These are phyloP conservation scores for Pseudocheirus occidentalis DNA, from an alignment of 2,797 vertebrate genomes.

Conservation along the genomic window DNA sequence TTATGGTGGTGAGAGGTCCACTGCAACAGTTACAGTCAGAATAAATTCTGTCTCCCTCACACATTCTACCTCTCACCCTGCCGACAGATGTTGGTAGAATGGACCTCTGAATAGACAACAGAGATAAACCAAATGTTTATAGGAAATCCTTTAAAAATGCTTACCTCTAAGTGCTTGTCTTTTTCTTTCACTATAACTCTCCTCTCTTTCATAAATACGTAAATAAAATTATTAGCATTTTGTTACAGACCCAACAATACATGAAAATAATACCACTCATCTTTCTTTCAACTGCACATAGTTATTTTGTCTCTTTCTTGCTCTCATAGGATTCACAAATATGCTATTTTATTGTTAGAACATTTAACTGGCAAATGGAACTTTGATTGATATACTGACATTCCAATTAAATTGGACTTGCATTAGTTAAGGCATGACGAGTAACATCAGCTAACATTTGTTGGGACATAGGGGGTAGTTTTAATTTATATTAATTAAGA, in stretches of 20 bases:
- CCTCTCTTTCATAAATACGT: not conserved
- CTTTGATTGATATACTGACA: slow-evolving; percentile 52
- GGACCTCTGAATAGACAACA: slow-evolving; percentile 49
- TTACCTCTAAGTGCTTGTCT: not conserved
- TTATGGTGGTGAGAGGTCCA: slow-evolving; percentile 63
- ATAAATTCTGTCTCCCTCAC: slow-evolving; percentile 65
- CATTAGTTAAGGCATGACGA: slow-evolving; percentile 43
- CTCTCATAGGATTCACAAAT: slow-evolving; percentile 51
- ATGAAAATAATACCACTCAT: not conserved
- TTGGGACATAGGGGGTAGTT: slow-evolving; percentile 53
- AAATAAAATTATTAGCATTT: slow-evolving; percentile 20
- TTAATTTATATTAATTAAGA: slow-evolving; percentile 68
- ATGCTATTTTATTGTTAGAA: slow-evolving; percentile 42
- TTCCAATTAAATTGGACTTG: slow-evolving; percentile 41
- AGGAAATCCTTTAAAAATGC: slow-evolving; percentile 55
- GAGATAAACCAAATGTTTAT: slow-evolving; percentile 57
- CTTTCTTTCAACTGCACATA: slow-evolving; percentile 37
- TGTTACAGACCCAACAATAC: not conserved
- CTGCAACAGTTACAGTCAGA: slow-evolving; percentile 47
- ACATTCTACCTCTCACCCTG: slow-evolving; percentile 39
- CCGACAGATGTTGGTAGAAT: slow-evolving; percentile 66
- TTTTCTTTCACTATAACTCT: slow-evolving; percentile 42
- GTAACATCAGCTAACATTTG: slow-evolving; percentile 54
- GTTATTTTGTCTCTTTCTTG: slow-evolving; percentile 35
- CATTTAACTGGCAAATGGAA: slow-evolving; percentile 20